Conservation (phyloP, 2,113 vertebrate genomes). For the Brachyhypopomus gauderio region DNA sequence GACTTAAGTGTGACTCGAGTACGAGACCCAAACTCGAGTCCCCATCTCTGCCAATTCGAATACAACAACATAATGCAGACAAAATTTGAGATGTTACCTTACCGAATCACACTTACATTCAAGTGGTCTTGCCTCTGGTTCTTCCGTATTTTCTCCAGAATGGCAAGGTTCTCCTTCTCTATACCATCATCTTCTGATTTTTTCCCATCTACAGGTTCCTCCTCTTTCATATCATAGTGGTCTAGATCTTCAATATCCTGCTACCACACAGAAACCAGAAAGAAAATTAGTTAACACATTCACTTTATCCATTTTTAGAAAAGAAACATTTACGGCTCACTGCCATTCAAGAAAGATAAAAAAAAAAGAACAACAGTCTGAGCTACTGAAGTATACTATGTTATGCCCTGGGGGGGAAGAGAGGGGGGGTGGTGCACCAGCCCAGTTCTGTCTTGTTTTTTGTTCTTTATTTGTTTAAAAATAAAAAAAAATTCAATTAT, state of each 20-base stretch:
- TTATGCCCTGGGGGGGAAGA: too few relatives aligned
- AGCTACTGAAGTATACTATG: too few relatives aligned
- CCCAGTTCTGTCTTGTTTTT: too few relatives aligned
- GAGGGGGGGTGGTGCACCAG: too few relatives aligned
- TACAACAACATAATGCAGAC: background rate
- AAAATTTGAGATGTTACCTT: constrained; percentile 27
- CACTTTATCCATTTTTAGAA: background rate
- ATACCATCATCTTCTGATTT: constrained; percentile 97
- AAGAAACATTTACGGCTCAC: background rate
- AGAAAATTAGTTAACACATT: constrained; percentile 9
- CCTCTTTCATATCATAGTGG: constrained; percentile 99
- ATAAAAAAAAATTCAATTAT: too few relatives aligned
- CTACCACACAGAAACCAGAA: constrained; percentile 27
- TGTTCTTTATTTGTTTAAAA: too few relatives aligned
- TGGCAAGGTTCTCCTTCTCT: constrained; percentile 95
- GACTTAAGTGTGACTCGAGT: too few relatives aligned
- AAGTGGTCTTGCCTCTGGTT: constrained; percentile 98
- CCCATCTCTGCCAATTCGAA: background rate
- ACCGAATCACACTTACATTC: constrained; percentile 81
- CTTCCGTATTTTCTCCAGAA: constrained; percentile 96
- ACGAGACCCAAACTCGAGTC: too few relatives aligned
- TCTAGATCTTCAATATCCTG: constrained; percentile 97
- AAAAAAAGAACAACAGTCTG: too few relatives aligned
- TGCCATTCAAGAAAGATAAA: background rate
- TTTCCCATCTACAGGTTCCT: constrained; percentile 90